Evolutionary conservation across 2,797 vertebrate genomes (phyloP).

Genomic region (Rhinogobio ventralis): DNA sequence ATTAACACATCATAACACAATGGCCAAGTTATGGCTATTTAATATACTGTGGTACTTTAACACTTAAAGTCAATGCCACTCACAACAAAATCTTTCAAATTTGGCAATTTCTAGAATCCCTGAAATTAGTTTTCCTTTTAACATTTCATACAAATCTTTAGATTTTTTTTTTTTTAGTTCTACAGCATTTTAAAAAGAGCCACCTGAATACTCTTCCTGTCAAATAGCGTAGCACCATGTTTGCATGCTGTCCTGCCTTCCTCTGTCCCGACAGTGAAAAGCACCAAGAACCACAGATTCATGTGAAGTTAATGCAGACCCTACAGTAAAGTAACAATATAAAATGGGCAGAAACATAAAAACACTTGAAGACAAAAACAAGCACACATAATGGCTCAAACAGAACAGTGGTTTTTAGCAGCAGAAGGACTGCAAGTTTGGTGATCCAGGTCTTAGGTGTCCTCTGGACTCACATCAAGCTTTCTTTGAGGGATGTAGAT

Average conservation of each 20-base stretch:
- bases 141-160: slow-evolving; percentile 2
- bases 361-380: slow-evolving; percentile 11
- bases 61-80: neutral
- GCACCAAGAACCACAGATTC: slow-evolving; percentile 13
- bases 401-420: slow-evolving; percentile 51
- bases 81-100: neutral
- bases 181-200: neutral
- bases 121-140: neutral
- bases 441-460: slow-evolving; percentile 64
- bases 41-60: slow-evolving; percentile 46
- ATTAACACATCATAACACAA: slow-evolving; percentile 22
- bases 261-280: neutral
- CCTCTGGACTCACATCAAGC: slow-evolving; percentile 85
- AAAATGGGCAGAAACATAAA: neutral
- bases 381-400: slow-evolving; percentile 36
- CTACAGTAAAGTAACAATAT: slow-evolving; percentile 35
- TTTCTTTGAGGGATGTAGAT: slow-evolving; percentile 87
- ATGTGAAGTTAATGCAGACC: slow-evolving; percentile 42
- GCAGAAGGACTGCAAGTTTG: slow-evolving; percentile 12
- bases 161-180: neutral
- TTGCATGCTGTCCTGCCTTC: slow-evolving; percentile 16
- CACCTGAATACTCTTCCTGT: slow-evolving; percentile 30
- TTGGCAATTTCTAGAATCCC: slow-evolving; percentile 37
- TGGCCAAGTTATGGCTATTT: neutral
- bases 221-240: slow-evolving; percentile 29